Base-by-base conservation (phyloP, 2,113 vertebrate genomes). In the Turnix velox region DNA sequence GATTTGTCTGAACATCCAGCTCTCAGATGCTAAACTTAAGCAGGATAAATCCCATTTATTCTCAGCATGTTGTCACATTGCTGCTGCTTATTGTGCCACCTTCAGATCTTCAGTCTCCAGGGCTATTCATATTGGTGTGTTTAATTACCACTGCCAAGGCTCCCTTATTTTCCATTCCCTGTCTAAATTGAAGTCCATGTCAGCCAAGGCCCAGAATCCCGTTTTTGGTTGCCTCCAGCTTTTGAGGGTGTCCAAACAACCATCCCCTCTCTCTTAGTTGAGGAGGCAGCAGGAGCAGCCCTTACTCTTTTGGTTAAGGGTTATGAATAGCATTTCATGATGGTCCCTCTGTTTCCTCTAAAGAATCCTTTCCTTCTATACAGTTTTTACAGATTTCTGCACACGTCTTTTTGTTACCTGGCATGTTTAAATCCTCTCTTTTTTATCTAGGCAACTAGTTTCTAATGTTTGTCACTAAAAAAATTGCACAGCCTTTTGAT, bases 361-460 rank as follows among this genome's bases (percentile, higher is more conserved):
- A 87, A 97, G 96, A 97, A 96, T 79, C 88, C 82, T 92, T 96
- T 97, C 97, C 98, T 98, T 96, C 98, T 97, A 96, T 97, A 97
- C 97, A 98, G 97, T 93, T 95, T 87, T 96, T 85, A 87, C 72
- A 90, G 80, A 94, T 88, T 91, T 97, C 91, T 97, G 98, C 97
- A 98, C 97, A 97, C 22, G 89, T 95, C 95, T 96, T 94, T 97
- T 96, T 97, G 97, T 98, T 97, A 96, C 93, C 95, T 95, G 95
- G 98, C 98, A 98, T 98, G 98, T 97, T 97, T 95, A 96, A 97
- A 97, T 95, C 91, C 96, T 97, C 97, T 98, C 94, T 97, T 97
- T 97, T 97, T 96, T 97, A 91, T 95, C 95, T 95, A 97, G 97
- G 92, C 97, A 94, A 97, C 92, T 93, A 96, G 95, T 97, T 95